A percentile compares a stretch with the other conserved stretches of the same genome.
These are phyloP conservation scores for Macrobrachium nipponense DNA, from an alignment of 1,140 invertebrate genomes.

Conservation along the genomic window DNA sequence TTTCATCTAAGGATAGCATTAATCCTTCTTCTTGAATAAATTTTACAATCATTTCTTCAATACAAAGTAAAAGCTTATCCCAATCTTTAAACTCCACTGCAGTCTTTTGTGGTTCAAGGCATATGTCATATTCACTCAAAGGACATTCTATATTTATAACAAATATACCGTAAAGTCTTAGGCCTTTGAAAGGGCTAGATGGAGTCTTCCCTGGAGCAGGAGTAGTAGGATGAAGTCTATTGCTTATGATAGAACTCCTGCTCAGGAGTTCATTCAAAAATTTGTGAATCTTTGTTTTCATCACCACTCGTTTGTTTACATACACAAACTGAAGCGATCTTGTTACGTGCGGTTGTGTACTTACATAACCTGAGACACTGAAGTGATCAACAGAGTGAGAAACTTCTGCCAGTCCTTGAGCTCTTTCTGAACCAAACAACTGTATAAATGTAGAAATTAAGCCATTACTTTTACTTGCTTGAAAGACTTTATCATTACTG, in stretches of 20 bases:
- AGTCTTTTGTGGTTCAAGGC: slow-evolving; percentile 71
- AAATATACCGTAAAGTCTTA: slow-evolving; percentile 72
- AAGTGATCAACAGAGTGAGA: slow-evolving; percentile 71
- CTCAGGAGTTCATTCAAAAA: slow-evolving; percentile 71
- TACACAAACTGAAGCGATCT: slow-evolving; percentile 75
- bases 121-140: slow-evolving; percentile 73
- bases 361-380: slow-evolving; percentile 72
- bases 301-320: slow-evolving; percentile 74
- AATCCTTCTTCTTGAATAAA: slow-evolving; percentile 64
- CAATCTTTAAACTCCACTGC: slow-evolving; percentile 76
- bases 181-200: slow-evolving; percentile 66
- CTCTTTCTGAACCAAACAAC: slow-evolving; percentile 71
- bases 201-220: slow-evolving; percentile 38
- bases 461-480: slow-evolving; percentile 72
- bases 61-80: slow-evolving; percentile 70
- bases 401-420: slow-evolving; percentile 70
- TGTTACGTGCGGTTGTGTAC: slow-evolving; percentile 68
- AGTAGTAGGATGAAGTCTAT: slow-evolving; percentile 59
- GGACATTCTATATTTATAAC: slow-evolving; percentile 75
- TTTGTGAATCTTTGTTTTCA: slow-evolving; percentile 71
- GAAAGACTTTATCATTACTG: slow-evolving; percentile 72
- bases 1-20: slow-evolving; percentile 38
- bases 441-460: slow-evolving; percentile 71
- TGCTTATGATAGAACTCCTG: slow-evolving; percentile 66
- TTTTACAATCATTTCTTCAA: slow-evolving; percentile 71